These are phyloP conservation scores for Camponotus vicinus DNA, from an alignment of 1,140 invertebrate genomes.

Conservation along the genomic window DNA sequence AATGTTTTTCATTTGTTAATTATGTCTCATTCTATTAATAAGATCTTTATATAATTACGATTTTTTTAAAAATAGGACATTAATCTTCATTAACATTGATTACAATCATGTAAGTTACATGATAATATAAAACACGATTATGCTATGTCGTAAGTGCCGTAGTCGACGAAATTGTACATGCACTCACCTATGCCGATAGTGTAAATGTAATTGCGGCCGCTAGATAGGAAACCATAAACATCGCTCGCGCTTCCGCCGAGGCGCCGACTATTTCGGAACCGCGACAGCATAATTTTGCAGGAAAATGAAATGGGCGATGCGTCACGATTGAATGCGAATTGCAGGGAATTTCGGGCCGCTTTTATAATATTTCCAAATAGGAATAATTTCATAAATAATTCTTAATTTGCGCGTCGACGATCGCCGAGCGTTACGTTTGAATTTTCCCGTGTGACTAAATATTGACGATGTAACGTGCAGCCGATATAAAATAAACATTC, in stretches of 20 bases:
- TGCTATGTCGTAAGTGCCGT: neutral
- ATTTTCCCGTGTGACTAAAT: constrained; percentile 21
- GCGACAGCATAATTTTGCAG: constrained; percentile 46
- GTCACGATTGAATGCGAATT: constrained; percentile 35
- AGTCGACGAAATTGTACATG: constrained; percentile 14
- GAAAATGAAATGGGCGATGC: constrained; percentile 22
- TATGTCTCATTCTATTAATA: neutral
- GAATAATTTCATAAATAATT: constrained; percentile 57
- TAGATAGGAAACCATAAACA: constrained; percentile 74
- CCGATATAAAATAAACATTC: constrained; percentile 48
- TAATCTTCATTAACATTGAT: neutral
- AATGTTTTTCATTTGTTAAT: constrained; percentile 7
- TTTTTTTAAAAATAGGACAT: neutral
- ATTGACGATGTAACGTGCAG: constrained; percentile 19
- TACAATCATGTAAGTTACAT: neutral
- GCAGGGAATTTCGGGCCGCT: constrained; percentile 12
- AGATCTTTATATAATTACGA: neutral
- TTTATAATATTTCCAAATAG: constrained; percentile 35
- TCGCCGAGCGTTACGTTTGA: neutral
- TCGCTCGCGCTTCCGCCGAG: constrained; percentile 61
- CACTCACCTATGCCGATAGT: constrained; percentile 35
- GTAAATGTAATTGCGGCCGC: constrained; percentile 54
- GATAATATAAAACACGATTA: neutral
- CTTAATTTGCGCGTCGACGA: constrained; percentile 31
- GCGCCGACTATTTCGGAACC: constrained; percentile 47